phyloP scores from a whole-genome alignment of 2,888 invertebrate species.

The Stenodera caucasica region DNA sequence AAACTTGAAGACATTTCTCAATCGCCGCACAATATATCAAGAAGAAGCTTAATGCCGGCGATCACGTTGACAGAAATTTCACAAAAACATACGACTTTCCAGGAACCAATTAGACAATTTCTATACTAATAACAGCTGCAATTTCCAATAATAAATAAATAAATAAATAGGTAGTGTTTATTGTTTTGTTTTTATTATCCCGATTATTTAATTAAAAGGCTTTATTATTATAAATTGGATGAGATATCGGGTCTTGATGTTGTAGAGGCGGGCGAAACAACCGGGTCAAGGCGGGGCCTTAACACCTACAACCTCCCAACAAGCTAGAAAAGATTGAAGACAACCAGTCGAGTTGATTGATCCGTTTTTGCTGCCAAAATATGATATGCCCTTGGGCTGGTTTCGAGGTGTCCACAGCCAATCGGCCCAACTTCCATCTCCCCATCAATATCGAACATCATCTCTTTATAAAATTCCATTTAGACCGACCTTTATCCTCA shows the following conservation, averaged over 20 bases:
- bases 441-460: background rate
- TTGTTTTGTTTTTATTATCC: too few species aligned
- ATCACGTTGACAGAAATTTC: background rate
- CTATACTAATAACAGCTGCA: too few species aligned
- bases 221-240: too few species aligned
- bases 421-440: conserved; percentile 7
- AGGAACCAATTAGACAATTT: background rate
- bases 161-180: too few species aligned
- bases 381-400: conserved; percentile 17
- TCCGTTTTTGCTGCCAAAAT: conserved; percentile 27
- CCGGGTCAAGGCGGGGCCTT: conserved; percentile 26
- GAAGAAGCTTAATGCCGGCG: background rate
- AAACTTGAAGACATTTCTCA: conserved; percentile 18
- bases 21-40: conserved; percentile 1
- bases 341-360: conserved; percentile 22
- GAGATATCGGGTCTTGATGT: conserved; percentile 24
- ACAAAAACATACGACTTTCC: background rate
- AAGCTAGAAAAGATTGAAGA: conserved; percentile 10
- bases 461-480: too few species aligned
- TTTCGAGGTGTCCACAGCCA: conserved; percentile 13
- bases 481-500: too few species aligned
- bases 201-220: too few species aligned
- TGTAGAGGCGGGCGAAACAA: conserved; percentile 25
- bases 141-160: background rate
- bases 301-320: conserved; percentile 29